These are phyloP conservation scores for Teleopsis dalmanni DNA, from an alignment of 1,140 invertebrate genomes.

Conservation along the genomic window DNA sequence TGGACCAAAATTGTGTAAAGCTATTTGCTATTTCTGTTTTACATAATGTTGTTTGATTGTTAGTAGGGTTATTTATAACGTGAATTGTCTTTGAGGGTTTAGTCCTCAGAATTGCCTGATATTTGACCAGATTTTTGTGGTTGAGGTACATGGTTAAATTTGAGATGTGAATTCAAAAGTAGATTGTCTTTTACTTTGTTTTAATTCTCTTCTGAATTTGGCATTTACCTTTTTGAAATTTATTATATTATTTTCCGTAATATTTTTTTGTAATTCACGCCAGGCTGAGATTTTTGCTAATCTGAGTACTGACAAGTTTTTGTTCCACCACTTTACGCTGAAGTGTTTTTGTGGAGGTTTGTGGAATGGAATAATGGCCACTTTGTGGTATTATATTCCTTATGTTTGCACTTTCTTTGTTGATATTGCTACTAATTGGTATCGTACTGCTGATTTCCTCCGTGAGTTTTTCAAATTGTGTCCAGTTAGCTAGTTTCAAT, in stretches of 20 bases:
- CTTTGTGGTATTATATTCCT: not conserved
- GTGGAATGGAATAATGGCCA: slow-evolving; percentile 5
- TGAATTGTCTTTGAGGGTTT: slow-evolving; percentile 10
- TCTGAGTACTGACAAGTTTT: not conserved
- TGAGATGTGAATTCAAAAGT: slow-evolving; percentile 9
- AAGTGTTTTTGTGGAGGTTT: not conserved
- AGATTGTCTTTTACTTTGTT: slow-evolving; percentile 10
- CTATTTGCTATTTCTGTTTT: not conserved
- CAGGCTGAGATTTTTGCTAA: not conserved
- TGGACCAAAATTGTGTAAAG: not conserved
- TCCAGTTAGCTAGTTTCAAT: slow-evolving; percentile 6
- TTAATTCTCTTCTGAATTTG: slow-evolving; percentile 11
- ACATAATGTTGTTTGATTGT: not conserved
- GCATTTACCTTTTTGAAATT: slow-evolving; percentile 1
- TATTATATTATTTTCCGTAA: not conserved
- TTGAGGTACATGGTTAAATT: slow-evolving; percentile 8
- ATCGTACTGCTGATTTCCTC: not conserved
- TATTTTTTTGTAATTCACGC: not conserved
- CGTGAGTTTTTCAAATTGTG: not conserved
- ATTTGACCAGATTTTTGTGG: slow-evolving; percentile 13
- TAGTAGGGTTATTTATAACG: not conserved
- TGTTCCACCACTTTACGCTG: not conserved
- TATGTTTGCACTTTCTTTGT: slow-evolving; percentile 6
- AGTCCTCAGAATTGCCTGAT: slow-evolving; percentile 12
- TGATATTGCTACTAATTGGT: not conserved